These are phyloP conservation scores for Scaptomyza tumidula DNA, from an alignment of 2,888 invertebrate genomes.

Conservation along the genomic window DNA sequence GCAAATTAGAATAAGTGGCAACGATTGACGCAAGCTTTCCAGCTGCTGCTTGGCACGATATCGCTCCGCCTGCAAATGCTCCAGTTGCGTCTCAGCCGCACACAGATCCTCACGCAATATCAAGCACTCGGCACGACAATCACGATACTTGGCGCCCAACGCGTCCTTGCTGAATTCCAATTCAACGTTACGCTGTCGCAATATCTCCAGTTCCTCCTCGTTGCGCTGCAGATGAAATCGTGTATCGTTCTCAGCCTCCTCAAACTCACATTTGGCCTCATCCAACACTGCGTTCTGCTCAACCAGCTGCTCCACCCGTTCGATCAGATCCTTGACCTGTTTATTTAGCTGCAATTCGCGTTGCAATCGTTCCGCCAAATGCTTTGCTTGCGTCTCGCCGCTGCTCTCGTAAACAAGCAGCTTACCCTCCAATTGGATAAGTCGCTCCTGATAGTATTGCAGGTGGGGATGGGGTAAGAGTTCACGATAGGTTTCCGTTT, in stretches of 20 bases:
- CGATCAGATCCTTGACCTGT: slow-evolving; percentile 84
- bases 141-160: slow-evolving; percentile 86
- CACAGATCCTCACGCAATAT: slow-evolving; percentile 81
- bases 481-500: slow-evolving; percentile 85
- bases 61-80: slow-evolving; percentile 82
- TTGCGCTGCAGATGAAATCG: slow-evolving; percentile 85
- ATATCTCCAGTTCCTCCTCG: slow-evolving; percentile 88
- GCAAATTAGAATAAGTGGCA: slow-evolving; percentile 77
- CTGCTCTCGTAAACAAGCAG: slow-evolving; percentile 88
- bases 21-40: slow-evolving; percentile 71
- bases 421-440: slow-evolving; percentile 88
- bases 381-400: slow-evolving; percentile 87
- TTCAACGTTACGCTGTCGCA: slow-evolving; percentile 85
- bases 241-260: slow-evolving; percentile 91
- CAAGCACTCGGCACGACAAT: slow-evolving; percentile 82
- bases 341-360: slow-evolving; percentile 86
- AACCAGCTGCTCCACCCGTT: slow-evolving; percentile 86
- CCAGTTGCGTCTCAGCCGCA: slow-evolving; percentile 81
- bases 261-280: slow-evolving; percentile 90
- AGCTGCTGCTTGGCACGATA: slow-evolving; percentile 82
- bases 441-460: slow-evolving; percentile 88
- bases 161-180: slow-evolving; percentile 87
- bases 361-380: slow-evolving; percentile 87
- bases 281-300: slow-evolving; percentile 88
- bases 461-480: slow-evolving; percentile 86